These are phyloP conservation scores for Meriones psammophilus DNA, from an alignment of 2,797 vertebrate genomes.

Conservation along the genomic window DNA sequence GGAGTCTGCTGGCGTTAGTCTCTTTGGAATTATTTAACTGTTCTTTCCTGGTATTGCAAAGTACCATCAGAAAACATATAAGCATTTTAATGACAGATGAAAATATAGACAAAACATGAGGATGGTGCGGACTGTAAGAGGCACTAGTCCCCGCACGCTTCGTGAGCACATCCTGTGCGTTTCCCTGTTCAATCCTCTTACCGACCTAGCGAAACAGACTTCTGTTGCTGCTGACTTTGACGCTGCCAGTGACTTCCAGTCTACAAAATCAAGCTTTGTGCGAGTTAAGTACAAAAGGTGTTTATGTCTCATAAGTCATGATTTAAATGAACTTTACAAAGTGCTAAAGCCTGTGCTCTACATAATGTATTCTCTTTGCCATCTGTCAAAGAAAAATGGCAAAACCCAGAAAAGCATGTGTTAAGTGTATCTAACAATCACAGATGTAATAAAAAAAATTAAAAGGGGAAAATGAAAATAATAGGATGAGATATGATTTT, in stretches of 20 bases:
- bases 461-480: background rate
- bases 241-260: background rate
- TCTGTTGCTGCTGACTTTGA: background rate
- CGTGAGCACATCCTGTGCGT: background rate
- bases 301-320: background rate
- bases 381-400: background rate
- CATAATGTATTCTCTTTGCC: background rate
- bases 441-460: background rate
- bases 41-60: background rate
- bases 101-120: background rate
- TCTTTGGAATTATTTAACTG: background rate
- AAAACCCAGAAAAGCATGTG: background rate
- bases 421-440: conserved; percentile 28
- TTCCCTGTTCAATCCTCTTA: background rate
- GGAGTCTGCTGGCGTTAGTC: background rate
- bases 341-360: background rate
- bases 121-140: background rate
- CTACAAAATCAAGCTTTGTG: background rate
- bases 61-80: background rate
- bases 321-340: conserved; percentile 1
- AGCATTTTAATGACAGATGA: background rate
- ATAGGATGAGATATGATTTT: background rate
- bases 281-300: background rate
- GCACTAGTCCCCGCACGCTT: background rate
- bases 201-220: background rate